Conservation (phyloP, 1,140 invertebrate genomes). For the Lordiphosa stackelbergi region DNA sequence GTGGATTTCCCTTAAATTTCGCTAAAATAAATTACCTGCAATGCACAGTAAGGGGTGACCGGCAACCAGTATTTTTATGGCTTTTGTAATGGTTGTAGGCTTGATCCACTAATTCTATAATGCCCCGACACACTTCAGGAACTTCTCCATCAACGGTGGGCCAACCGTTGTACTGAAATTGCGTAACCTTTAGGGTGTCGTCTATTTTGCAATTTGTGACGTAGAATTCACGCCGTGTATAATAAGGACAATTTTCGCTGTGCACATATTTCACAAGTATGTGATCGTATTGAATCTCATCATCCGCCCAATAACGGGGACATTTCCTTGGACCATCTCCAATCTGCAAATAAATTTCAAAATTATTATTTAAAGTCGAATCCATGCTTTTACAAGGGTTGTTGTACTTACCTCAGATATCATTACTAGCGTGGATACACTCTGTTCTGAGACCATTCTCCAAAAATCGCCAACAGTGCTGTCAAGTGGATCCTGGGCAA, state of each 20-base stretch:
- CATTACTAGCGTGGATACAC: constrained; percentile 95
- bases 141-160: constrained; percentile 91
- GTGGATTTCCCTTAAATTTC: too few species aligned
- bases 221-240: constrained; percentile 88
- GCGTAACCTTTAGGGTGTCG: constrained; percentile 85
- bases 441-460: constrained; percentile 97
- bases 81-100: constrained; percentile 79
- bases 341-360: constrained; percentile 77
- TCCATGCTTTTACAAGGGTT: too few species aligned
- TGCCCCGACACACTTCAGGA: constrained; percentile 89
- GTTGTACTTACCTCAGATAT: constrained; percentile 87
- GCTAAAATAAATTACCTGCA: constrained; percentile 81
- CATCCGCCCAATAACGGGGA: constrained; percentile 94
- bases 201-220: constrained; percentile 87
- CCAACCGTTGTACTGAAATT: constrained; percentile 94
- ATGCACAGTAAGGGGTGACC: constrained; percentile 85
- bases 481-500: constrained; percentile 95
- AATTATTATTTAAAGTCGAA: neutral
- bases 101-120: constrained; percentile 88
- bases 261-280: constrained; percentile 91
- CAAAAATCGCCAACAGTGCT: constrained; percentile 95
- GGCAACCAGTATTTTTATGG: constrained; percentile 78
- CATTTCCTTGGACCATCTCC: constrained; percentile 87
- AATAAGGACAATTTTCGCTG: constrained; percentile 91
- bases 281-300: constrained; percentile 88